Percentiles rank a stretch among this genome's conserved stretches.
These are phyloP conservation scores for Drosophila tripunctata DNA, from an alignment of 2,888 invertebrate species.

Conservation along the genomic window DNA sequence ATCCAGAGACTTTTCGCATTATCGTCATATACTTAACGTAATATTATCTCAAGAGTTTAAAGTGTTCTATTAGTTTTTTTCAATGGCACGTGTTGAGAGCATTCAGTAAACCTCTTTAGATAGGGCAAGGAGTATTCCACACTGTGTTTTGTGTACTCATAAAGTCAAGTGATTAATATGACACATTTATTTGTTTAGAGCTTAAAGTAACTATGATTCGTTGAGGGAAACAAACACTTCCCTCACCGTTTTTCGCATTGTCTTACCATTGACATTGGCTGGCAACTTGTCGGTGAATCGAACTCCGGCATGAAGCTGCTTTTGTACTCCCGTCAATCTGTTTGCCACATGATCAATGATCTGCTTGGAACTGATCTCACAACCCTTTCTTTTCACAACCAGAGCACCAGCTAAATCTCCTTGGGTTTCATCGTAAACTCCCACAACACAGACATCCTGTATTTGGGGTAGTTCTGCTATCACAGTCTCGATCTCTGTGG, in stretches of 20 bases:
- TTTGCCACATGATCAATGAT: constrained; percentile 62
- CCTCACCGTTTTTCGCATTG: constrained; percentile 52
- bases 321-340: constrained; percentile 49
- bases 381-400: constrained; percentile 56
- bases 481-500: constrained; percentile 78
- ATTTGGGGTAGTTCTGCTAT: constrained; percentile 71
- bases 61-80: not conserved
- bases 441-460: constrained; percentile 76
- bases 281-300: constrained; percentile 72
- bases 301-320: constrained; percentile 74
- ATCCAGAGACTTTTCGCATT: not conserved
- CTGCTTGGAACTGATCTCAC: constrained; percentile 48
- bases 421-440: constrained; percentile 68
- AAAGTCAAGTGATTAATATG: not conserved
- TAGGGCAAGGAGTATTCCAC: not conserved
- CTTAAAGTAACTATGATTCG: not conserved
- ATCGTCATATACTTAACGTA: not conserved
- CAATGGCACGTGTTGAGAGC: not conserved
- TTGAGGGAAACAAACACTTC: constrained; percentile 39
- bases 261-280: constrained; percentile 73
- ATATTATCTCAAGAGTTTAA: not conserved
- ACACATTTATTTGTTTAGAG: not conserved
- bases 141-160: not conserved
- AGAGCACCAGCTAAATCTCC: constrained; percentile 78
- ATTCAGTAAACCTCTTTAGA: not conserved